Conservation (phyloP, 1,140 invertebrate species). For the Palaemon carinicauda region DNA sequence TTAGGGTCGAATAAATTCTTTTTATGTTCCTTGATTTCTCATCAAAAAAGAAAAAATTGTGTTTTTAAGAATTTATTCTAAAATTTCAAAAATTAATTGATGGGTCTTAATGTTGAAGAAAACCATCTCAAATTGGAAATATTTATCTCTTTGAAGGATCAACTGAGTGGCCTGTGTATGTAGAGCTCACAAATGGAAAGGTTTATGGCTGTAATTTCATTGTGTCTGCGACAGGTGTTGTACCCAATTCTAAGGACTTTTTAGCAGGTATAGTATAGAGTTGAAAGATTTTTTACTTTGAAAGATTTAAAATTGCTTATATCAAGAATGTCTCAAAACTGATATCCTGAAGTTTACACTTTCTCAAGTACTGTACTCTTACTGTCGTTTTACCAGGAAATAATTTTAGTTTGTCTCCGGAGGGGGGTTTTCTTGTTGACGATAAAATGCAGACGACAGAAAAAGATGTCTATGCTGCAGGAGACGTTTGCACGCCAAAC, state of each 20-base stretch:
- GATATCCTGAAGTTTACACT: background rate
- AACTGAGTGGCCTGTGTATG: conserved; percentile 75
- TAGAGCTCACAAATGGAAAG: conserved; percentile 79
- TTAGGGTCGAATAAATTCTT: too few species aligned
- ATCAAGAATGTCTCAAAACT: background rate
- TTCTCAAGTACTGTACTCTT: background rate
- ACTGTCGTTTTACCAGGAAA: conserved; percentile 17
- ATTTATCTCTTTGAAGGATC: background rate
- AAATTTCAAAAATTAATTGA: too few species aligned
- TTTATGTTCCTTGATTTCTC: too few species aligned
- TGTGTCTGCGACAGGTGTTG: conserved; percentile 94
- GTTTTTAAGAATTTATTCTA: too few species aligned
- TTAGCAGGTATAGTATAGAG: conserved; percentile 51
- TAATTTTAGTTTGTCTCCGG: conserved; percentile 71
- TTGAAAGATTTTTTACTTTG: background rate
- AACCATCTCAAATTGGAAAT: background rate
- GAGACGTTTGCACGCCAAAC: conserved; percentile 85
- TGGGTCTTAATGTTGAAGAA: too few species aligned
- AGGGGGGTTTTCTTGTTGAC: conserved; percentile 82
- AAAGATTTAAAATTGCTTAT: too few species aligned
- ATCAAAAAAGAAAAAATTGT: too few species aligned
- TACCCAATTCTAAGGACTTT: conserved; percentile 69
- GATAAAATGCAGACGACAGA: conserved; percentile 85
- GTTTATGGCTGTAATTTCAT: conserved; percentile 87
- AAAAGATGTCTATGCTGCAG: conserved; percentile 88